Conservation (phyloP, 2,113 vertebrate species). For the Speoplatyrhinus poulsoni region DNA sequence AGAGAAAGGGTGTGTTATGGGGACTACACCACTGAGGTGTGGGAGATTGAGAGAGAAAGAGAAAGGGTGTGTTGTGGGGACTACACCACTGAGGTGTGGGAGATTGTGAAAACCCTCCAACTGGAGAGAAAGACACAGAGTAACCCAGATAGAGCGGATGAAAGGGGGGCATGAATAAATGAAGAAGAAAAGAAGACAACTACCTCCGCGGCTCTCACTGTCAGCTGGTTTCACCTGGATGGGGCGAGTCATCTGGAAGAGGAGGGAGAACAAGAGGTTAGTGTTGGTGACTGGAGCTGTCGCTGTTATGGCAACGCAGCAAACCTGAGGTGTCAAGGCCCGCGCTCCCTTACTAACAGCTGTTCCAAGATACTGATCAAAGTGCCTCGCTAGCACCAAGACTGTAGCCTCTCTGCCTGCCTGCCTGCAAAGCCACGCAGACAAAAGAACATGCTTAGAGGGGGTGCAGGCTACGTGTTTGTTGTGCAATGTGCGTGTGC, state of each 20-base stretch:
- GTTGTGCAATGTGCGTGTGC: no score
- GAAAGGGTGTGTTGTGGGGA: constrained; percentile 13
- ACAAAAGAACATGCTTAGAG: constrained; percentile 32
- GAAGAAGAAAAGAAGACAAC: constrained; percentile 81
- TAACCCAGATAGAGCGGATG: constrained; percentile 42
- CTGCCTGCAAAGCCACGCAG: constrained; percentile 15
- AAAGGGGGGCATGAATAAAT: constrained; percentile 49
- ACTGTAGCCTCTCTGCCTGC: constrained; percentile 23
- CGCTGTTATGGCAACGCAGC: constrained; percentile 29
- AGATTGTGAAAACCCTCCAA: background rate
- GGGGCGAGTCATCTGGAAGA: constrained; percentile 93
- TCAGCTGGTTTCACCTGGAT: constrained; percentile 99
- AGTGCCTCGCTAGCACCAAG: constrained; percentile 15
- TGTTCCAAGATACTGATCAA: constrained; percentile 41
- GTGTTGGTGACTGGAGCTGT: constrained; percentile 24
- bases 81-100: constrained; percentile 22
- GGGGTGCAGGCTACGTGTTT: no score
- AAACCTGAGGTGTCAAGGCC: constrained; percentile 34
- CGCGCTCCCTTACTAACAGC: constrained; percentile 39
- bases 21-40: constrained; percentile 11
- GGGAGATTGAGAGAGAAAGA: constrained; percentile 8
- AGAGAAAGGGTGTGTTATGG: background rate
- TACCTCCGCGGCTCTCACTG: constrained; percentile 99
- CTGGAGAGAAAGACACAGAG: constrained; percentile 23
- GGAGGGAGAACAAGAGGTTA: constrained; percentile 52